A percentile compares a stretch with the other conserved stretches of the same genome.
These are phyloP conservation scores for Drosophila azteca DNA, from an alignment of 1,140 invertebrate genomes.

Conservation along the genomic window DNA sequence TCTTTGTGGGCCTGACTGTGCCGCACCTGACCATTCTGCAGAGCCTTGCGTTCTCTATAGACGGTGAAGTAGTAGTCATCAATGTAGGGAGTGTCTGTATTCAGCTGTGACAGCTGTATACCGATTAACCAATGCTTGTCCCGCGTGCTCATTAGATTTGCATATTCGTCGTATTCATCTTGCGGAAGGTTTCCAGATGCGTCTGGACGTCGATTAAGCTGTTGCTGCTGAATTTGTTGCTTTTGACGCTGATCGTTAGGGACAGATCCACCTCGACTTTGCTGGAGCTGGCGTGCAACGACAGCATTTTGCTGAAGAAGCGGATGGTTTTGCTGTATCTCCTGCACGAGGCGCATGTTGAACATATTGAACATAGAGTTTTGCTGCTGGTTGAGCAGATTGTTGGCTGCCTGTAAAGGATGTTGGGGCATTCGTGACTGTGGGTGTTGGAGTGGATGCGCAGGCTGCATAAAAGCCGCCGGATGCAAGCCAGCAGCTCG, in stretches of 20 bases:
- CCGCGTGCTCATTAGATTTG: slow-evolving; percentile 94
- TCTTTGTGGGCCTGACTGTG: slow-evolving; percentile 86
- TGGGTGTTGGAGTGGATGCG: slow-evolving; percentile 53
- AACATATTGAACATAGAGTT: slow-evolving; percentile 82
- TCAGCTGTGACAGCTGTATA: slow-evolving; percentile 95
- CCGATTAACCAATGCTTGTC: slow-evolving; percentile 97
- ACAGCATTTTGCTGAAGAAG: slow-evolving; percentile 82
- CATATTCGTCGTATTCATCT: slow-evolving; percentile 89
- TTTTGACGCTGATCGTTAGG: slow-evolving; percentile 43
- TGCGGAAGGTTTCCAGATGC: slow-evolving; percentile 74
- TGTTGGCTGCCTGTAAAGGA: slow-evolving; percentile 44
- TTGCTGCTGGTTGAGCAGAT: slow-evolving; percentile 65
- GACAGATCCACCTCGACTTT: slow-evolving; percentile 39
- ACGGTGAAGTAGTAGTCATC: slow-evolving; percentile 94
- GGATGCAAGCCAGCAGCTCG: slow-evolving; percentile 79
- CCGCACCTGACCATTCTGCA: slow-evolving; percentile 84
- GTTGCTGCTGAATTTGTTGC: slow-evolving; percentile 48
- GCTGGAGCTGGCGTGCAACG: slow-evolving; percentile 64
- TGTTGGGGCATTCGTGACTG: slow-evolving; percentile 69
- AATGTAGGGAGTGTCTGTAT: slow-evolving; percentile 92
- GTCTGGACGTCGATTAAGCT: slow-evolving; percentile 50
- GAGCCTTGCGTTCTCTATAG: slow-evolving; percentile 86
- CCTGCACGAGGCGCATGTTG: slow-evolving; percentile 84
- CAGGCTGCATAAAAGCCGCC: slow-evolving; percentile 83
- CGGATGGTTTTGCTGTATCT: slow-evolving; percentile 86